A percentile compares a stretch with the other conserved stretches of the same genome.
Evolutionary conservation across 2,797 vertebrate genomes (phyloP).

Genomic region (Orestias chungarensis): DNA sequence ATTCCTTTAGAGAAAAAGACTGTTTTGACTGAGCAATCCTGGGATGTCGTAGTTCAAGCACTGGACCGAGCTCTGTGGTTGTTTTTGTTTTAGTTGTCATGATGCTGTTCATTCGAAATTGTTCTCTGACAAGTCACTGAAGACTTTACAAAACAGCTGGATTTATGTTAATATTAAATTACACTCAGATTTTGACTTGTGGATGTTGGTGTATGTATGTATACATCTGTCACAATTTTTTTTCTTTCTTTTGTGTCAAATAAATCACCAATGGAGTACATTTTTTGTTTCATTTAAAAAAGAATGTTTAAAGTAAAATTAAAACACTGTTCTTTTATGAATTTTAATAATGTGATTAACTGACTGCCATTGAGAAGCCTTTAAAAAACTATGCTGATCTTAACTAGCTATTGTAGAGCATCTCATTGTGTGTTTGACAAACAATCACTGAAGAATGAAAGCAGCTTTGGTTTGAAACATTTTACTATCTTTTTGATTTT

Average conservation of each 20-base stretch:
- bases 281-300: background rate
- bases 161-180: background rate
- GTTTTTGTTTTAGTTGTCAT: background rate
- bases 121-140: background rate
- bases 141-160: background rate
- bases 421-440: background rate
- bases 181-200: background rate
- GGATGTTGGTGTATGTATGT: background rate
- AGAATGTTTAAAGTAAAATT: no score
- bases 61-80: background rate
- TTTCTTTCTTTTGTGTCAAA: background rate
- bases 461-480: slow-evolving; percentile 12
- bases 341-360: background rate
- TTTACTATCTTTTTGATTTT: slow-evolving; percentile 18
- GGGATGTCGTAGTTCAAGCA: background rate
- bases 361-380: background rate
- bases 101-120: background rate
- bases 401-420: background rate
- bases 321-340: background rate
- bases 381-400: background rate
- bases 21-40: background rate
- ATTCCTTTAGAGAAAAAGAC: background rate
- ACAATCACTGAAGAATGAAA: background rate
- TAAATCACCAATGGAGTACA: background rate
- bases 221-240: no score